These are phyloP conservation scores for Catotricha subobsoleta DNA, from an alignment of 2,888 invertebrate genomes.

Conservation along the genomic window DNA sequence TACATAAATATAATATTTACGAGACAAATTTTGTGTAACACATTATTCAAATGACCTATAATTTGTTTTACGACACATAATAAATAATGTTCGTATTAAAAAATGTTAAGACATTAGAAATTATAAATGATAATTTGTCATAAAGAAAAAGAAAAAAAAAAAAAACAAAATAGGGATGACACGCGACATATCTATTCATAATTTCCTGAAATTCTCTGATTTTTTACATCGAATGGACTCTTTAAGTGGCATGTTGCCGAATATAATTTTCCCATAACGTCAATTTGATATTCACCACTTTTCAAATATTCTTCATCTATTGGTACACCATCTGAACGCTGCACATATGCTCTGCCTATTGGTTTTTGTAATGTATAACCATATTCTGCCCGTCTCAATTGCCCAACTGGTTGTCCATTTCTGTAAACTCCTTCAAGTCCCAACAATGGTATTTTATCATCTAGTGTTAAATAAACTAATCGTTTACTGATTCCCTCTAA, in stretches of 20 bases:
- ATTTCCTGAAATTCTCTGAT: constrained; percentile 52
- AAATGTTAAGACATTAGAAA: too few relatives aligned
- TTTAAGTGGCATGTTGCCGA: constrained; percentile 49
- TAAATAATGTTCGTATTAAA: too few relatives aligned
- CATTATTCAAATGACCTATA: too few relatives aligned
- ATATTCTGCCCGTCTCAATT: constrained; percentile 64
- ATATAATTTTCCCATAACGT: constrained; percentile 56
- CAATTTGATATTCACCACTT: constrained; percentile 58
- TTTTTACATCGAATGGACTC: constrained; percentile 69
- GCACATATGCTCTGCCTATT: constrained; percentile 40
- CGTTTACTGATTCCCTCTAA: constrained; percentile 51
- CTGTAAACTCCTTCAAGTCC: constrained; percentile 74
- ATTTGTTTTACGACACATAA: too few relatives aligned
- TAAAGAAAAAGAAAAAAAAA: too few relatives aligned
- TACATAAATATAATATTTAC: too few relatives aligned
- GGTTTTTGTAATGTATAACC: constrained; percentile 39
- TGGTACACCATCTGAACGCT: constrained; percentile 35
- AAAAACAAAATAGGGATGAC: too few relatives aligned
- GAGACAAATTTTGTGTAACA: too few relatives aligned
- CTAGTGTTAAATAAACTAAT: constrained; percentile 52
- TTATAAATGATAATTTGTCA: too few relatives aligned
- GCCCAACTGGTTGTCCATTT: constrained; percentile 58
- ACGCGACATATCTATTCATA: constrained; percentile 30
- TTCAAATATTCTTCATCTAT: constrained; percentile 49
- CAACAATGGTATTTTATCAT: constrained; percentile 57